A percentile compares a stretch with the other conserved stretches of the same genome.
phyloP scores from a whole-genome alignment of 2,888 invertebrate species.

The Tortricodes alternella region DNA sequence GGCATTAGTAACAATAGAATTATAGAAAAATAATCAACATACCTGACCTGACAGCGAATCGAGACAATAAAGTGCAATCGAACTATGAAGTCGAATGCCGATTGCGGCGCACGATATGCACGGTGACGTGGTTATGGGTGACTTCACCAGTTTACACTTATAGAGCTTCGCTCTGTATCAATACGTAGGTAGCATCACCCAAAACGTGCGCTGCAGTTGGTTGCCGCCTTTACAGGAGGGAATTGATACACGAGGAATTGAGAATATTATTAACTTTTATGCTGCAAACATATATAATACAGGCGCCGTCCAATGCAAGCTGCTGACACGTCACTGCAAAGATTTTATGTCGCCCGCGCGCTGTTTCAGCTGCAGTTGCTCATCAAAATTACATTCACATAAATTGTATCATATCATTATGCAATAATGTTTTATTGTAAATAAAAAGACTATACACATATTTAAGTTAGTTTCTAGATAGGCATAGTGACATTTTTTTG shows the following conservation, averaged over 20 bases:
- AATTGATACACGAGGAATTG: constrained; percentile 35
- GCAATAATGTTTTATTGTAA: constrained; percentile 53
- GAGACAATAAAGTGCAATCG: constrained; percentile 38
- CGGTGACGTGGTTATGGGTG: too few species aligned
- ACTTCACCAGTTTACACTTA: too few species aligned
- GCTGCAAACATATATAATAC: not conserved
- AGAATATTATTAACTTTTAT: not conserved
- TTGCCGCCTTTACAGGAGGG: too few species aligned
- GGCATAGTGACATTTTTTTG: constrained; percentile 28
- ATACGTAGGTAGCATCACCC: too few species aligned
- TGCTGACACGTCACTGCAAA: not conserved
- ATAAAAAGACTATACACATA: constrained; percentile 42
- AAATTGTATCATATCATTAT: constrained; percentile 46
- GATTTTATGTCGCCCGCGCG: not conserved
- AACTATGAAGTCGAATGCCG: too few species aligned
- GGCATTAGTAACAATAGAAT: not conserved
- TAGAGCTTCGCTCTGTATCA: too few species aligned
- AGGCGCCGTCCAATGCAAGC: constrained; percentile 30
- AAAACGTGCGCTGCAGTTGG: too few species aligned
- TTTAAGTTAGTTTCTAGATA: constrained; percentile 49
- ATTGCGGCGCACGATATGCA: too few species aligned
- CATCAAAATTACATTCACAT: constrained; percentile 45
- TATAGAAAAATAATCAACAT: not conserved
- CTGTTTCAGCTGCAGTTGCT: constrained; percentile 29
- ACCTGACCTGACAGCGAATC: constrained; percentile 33